Percentiles rank a stretch among this genome's conserved stretches.
Evolutionary conservation across 2,113 vertebrate genomes (phyloP).

Genomic region (Edolisoma coerulescens): DNA sequence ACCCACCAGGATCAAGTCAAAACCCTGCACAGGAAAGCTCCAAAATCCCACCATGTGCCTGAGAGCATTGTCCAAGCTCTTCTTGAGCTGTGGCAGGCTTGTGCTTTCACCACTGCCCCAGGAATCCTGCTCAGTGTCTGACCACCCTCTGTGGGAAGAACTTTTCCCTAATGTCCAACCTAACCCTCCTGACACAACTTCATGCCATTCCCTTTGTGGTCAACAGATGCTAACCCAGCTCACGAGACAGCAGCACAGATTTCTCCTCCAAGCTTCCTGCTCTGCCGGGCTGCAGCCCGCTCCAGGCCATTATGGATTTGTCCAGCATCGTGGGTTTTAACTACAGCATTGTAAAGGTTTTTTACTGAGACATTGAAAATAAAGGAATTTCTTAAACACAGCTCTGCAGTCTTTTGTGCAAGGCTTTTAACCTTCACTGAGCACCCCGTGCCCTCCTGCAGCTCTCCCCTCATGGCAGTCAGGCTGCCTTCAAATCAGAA

Average conservation of each 20-base stretch:
- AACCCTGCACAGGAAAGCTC: background rate
- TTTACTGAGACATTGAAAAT: background rate
- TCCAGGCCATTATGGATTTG: fast-evolving
- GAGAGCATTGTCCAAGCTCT: background rate
- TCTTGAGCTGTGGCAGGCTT: background rate
- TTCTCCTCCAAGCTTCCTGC: background rate
- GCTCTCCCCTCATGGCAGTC: background rate
- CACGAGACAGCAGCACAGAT: fast-evolving
- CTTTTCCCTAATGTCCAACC: background rate
- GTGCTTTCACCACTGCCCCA: background rate
- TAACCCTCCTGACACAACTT: background rate
- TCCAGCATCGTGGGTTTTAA: background rate
- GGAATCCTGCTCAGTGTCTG: background rate
- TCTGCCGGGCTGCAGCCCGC: background rate
- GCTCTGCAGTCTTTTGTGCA: fast-evolving
- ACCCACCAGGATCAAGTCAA: background rate
- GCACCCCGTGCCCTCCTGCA: fast-evolving
- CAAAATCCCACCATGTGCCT: background rate
- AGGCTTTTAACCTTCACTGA: fast-evolving
- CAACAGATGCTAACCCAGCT: background rate
- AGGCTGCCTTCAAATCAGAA: background rate
- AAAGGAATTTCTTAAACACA: background rate
- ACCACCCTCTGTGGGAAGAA: background rate
- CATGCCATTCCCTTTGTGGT: background rate
- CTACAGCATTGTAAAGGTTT: fast-evolving